Conservation (phyloP, 2,888 invertebrate genomes). For the Drosophila bunnanda region DNA sequence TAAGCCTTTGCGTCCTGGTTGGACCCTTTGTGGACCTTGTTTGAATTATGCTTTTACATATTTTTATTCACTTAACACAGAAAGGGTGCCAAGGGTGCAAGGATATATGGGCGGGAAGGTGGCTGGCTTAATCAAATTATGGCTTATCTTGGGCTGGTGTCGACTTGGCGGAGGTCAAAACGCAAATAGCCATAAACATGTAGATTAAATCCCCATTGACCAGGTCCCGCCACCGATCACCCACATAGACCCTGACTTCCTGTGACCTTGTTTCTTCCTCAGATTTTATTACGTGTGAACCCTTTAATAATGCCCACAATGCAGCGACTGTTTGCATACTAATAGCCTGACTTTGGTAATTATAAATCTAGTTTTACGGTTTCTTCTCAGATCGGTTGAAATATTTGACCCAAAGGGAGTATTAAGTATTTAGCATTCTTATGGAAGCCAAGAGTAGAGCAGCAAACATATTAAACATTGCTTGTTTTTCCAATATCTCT, state of each 20-base stretch:
- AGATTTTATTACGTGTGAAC: constrained; percentile 46
- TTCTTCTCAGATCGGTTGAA: constrained; percentile 13
- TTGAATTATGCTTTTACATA: constrained; percentile 78
- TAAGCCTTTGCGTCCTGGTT: constrained; percentile 53
- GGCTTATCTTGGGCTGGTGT: constrained; percentile 64
- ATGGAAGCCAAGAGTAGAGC: not conserved
- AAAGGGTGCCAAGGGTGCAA: constrained; percentile 15
- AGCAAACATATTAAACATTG: not conserved
- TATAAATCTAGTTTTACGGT: constrained; percentile 55
- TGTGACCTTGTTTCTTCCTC: constrained; percentile 65
- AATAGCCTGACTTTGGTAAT: constrained; percentile 49
- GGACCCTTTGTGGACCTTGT: constrained; percentile 49
- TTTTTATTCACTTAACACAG: constrained; percentile 80
- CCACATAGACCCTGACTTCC: constrained; percentile 32
- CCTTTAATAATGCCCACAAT: constrained; percentile 49
- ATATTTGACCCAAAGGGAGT: constrained; percentile 6
- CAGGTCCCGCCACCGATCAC: constrained; percentile 39
- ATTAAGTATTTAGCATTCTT: not conserved
- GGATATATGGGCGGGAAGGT: constrained; percentile 18
- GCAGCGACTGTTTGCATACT: constrained; percentile 40
- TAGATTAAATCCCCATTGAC: constrained; percentile 66
- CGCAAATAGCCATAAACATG: constrained; percentile 79
- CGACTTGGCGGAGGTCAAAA: constrained; percentile 76
- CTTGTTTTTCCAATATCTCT: not conserved
- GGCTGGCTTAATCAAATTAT: constrained; percentile 72